Base-by-base conservation (phyloP, 1,140 invertebrate genomes). In the Leptoteleia sp. region DNA sequence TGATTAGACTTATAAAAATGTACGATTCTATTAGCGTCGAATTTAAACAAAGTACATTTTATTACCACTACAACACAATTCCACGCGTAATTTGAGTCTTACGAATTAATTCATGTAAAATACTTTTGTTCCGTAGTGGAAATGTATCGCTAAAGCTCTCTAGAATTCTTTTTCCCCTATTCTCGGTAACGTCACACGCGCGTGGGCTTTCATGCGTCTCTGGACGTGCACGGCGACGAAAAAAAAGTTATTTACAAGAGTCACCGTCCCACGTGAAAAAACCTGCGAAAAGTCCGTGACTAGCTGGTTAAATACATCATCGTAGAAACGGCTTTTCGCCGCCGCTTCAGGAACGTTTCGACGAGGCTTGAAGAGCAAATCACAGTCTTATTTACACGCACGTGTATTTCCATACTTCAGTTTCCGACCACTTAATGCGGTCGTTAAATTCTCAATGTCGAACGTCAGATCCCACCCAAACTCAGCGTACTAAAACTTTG, bases 261-360 rank as follows among this genome's bases (percentile, higher is more conserved):
- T 75, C 76, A 72, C 54, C 67, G 62, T 70, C 35, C 31, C 33
- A 79, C 75, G 61, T 71, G n/a, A n/a, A 59, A 80, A 72, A 81
- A 77, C 64, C 75, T 78, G 72, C 72, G 68, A 65, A 75, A 76
- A 80, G 81, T 76, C 76, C 73, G 70, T 83, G 82, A 83, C 82
- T 83, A 83, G 82, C 72, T 76, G 76, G 76, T 81, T 82, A 81
- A 83, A 81, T 81, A 80, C 77, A 80, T 78, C 68, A 68, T 71
- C 73, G 29, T 70, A 76, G 73, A 81, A 73, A 76, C 71, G 67
- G 45, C 75, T 79, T 68, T 65, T 79, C 47, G 54, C 43, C 61
- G 59, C 59, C 57, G 64, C 37, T 73, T 79, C 64, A 76, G 67
- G 57, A 79, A 79, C 64, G 67, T 79, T 76, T 73, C 73, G 64